Base-by-base conservation (phyloP, 2,888 invertebrate genomes). In the Germaria angustata region DNA sequence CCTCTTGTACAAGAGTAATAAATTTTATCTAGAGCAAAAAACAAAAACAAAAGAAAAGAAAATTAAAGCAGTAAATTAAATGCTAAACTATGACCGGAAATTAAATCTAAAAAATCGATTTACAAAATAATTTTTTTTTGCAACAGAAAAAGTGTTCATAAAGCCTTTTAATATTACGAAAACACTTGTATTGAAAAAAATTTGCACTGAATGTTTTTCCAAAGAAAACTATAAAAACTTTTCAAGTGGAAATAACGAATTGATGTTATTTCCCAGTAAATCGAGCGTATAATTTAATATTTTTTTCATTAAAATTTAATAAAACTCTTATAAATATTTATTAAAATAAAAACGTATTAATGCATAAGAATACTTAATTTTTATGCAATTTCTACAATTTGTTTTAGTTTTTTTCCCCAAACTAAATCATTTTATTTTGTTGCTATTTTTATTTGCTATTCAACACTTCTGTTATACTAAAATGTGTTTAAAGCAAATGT, bases 401-500 rank as follows among this genome's bases (percentile, higher is more conserved):
- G 17, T 53, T 63, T 63, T 32, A 39, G 24, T n/a, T 13, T 57
- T 36, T 36, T 2, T 7, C n/a, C n/a, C n/a, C n/a, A n/a, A n/a
- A 13, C 36, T 34, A 49, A 28, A 28, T 32, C 28, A 15, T 5
- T 28, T 28, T 28, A 6, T 6, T 28, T 28, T 28, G 28, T 28
- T 5, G 3, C 6, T 28, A 28, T 28, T 41, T 17, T 7, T 55
- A 39, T 22, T 69, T 44, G 41, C 59, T 44, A 51, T 72, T 71
- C 71, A 44, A 63, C 46, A 68, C 61, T 68, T 68, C n/a, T n/a
- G 49, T 63, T 71, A 69, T 73, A 76, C 41, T 49, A 59, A 65
- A 80, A 75, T 69, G 75, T 80, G 63, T 80, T 63, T 39, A 49
- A 75, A 75, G 51, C 22, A 22, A 66, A 55, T 71, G 17, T 55